Conservation (phyloP, 2,888 invertebrate species). For the Galerucella pusilla region DNA sequence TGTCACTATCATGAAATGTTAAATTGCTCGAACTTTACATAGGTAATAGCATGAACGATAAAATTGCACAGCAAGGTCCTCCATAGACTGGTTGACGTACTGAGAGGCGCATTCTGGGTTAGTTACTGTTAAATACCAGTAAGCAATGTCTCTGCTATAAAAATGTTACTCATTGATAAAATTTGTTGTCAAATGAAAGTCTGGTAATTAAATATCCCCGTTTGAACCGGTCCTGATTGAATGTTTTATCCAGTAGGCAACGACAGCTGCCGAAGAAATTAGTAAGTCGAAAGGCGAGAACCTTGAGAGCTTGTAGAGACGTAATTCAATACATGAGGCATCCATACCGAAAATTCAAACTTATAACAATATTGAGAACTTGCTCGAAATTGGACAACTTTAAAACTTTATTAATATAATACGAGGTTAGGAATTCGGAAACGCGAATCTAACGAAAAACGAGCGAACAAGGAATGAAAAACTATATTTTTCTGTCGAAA, state of each 20-base stretch:
- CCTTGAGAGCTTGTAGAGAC: constrained; percentile 19
- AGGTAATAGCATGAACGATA: too few relatives aligned
- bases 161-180: too few relatives aligned
- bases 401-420: constrained; percentile 52
- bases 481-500: constrained; percentile 35
- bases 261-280: constrained; percentile 47
- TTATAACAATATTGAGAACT: constrained; percentile 49
- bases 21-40: too few relatives aligned
- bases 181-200: background rate
- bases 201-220: background rate
- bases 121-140: too few relatives aligned
- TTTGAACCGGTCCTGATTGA: background rate
- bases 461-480: constrained; percentile 25
- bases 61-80: too few relatives aligned
- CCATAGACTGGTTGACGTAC: too few relatives aligned
- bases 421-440: constrained; percentile 45
- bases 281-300: constrained; percentile 38
- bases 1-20: too few relatives aligned
- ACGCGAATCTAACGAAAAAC: constrained; percentile 29
- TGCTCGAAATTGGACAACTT: constrained; percentile 49
- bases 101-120: too few relatives aligned
- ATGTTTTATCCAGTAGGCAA: constrained; percentile 8
- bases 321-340: constrained; percentile 47
- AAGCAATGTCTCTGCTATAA: too few relatives aligned
- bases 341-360: constrained; percentile 44